Conservation (phyloP, 2,113 vertebrate species). For the Romanogobio albipinnatus region DNA sequence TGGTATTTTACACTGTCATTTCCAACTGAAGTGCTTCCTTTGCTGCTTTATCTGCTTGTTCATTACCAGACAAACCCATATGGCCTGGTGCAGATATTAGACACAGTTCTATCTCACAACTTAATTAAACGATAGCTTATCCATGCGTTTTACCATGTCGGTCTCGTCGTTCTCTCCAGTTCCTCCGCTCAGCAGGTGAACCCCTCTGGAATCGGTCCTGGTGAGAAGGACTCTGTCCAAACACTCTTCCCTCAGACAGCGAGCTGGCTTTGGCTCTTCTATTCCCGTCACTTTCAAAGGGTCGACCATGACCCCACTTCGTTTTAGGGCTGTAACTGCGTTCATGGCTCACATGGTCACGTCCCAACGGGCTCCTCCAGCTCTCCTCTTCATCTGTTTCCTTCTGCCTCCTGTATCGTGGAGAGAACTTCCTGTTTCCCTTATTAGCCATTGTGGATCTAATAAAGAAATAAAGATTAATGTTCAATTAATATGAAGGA, state of each 20-base stretch:
- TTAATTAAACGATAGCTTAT: neutral
- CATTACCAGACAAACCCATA: too few species aligned
- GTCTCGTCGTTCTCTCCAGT: constrained; percentile 27
- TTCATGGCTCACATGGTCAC: neutral
- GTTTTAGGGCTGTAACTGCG: constrained; percentile 20
- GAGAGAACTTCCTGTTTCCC: constrained; percentile 28
- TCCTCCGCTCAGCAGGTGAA: neutral
- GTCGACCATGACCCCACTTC: neutral
- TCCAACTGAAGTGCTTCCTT: too few species aligned
- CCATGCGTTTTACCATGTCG: neutral
- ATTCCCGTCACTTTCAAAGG: neutral
- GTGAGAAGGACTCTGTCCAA: constrained; percentile 9
- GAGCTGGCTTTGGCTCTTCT: neutral
- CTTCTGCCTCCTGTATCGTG: constrained; percentile 1
- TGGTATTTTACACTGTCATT: too few species aligned
- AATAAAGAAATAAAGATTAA: too few species aligned
- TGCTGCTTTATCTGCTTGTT: too few species aligned
- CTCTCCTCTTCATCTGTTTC: constrained; percentile 9
- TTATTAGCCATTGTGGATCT: constrained; percentile 1
- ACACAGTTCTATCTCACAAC: neutral
- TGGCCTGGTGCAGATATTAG: too few species aligned
- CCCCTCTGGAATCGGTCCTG: neutral
- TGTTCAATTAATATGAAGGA: neutral
- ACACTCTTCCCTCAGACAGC: neutral
- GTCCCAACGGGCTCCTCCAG: constrained; percentile 20